Evolutionary conservation across 2,888 invertebrate genomes (phyloP), one percentile per base, ranked within the genome.

Genomic region (Caenorhabditis doughertyi): DNA sequence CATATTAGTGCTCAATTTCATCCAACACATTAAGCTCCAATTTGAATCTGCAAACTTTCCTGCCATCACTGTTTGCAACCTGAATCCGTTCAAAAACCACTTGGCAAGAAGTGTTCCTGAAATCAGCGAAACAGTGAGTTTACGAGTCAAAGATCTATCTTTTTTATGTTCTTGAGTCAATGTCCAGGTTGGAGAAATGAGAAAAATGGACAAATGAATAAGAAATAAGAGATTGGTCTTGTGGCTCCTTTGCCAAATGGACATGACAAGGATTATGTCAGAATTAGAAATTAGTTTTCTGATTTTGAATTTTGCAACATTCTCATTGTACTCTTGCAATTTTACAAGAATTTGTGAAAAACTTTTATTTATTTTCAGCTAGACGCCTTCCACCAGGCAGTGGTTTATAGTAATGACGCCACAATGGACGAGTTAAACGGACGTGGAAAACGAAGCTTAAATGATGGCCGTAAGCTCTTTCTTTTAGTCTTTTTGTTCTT

Each of bases 311-410:
- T 21, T 42, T 60, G 60, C 60, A 60, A 56, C 11, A 27, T 16
- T 53, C 27, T 53, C 13, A 7, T 32, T 32, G 32, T 7, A 32
- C 32, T 32, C 4, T 32, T 32, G 4, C 4, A 32, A 9, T 32
- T 32, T 32, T 32, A 32, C 32, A 32, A 32, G 9, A 32, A 32
- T 4, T 32, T 32, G 32, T 4, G 32, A 32, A 32, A 7, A 7
- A 7, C 9, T 32, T 32, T 32, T 32, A 4, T 44, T 3, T 44
- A 8, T 56, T 80, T 81, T 51, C 81, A 89, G 89, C 83, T 91
- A 11, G 90, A 91, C 71, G 90, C 89, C 9, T 91, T 88, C 81
- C 90, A 91, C 73, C 91, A 91, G 84, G 90, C 90, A 1, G 91
- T 91, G 8, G 86, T 89, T 27, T 91, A 87, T 84, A 87, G 87